Evolutionary conservation across 2,888 invertebrate species (phyloP).

Genomic region (Siphlonurus alternatus): DNA sequence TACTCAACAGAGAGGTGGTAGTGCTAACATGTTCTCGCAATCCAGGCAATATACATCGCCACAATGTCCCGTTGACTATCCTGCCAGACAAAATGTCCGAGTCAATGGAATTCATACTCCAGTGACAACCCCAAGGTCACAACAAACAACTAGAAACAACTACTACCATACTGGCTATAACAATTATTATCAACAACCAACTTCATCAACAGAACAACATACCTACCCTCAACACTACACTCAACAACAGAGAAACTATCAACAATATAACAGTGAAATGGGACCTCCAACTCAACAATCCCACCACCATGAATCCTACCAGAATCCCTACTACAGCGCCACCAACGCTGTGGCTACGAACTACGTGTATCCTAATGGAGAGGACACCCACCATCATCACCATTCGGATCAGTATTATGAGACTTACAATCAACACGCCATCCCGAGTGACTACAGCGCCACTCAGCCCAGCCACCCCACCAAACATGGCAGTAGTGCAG

Average conservation of each 20-base stretch:
- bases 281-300: not conserved
- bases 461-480: conserved; percentile 26
- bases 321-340: conserved; percentile 17
- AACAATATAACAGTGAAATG: not conserved
- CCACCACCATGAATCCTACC: not conserved
- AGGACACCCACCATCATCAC: not conserved
- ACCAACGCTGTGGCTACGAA: conserved; percentile 21
- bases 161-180: conserved; percentile 1
- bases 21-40: not conserved
- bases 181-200: not conserved
- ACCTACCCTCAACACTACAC: not conserved
- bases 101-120: conserved; percentile 13
- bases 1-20: not conserved
- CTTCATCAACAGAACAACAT: not conserved
- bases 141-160: not conserved
- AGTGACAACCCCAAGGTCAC: conserved; percentile 11
- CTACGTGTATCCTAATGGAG: conserved; percentile 22
- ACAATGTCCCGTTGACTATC: not conserved
- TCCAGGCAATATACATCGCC: not conserved
- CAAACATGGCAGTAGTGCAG: conserved; percentile 11
- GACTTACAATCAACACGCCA: too few relatives aligned
- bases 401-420: conserved; percentile 28
- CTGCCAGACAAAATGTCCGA: conserved; percentile 28
- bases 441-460: conserved; percentile 31
- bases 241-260: not conserved